phyloP scores from a whole-genome alignment of 2,888 invertebrate species.

The Agrochola lota region DNA sequence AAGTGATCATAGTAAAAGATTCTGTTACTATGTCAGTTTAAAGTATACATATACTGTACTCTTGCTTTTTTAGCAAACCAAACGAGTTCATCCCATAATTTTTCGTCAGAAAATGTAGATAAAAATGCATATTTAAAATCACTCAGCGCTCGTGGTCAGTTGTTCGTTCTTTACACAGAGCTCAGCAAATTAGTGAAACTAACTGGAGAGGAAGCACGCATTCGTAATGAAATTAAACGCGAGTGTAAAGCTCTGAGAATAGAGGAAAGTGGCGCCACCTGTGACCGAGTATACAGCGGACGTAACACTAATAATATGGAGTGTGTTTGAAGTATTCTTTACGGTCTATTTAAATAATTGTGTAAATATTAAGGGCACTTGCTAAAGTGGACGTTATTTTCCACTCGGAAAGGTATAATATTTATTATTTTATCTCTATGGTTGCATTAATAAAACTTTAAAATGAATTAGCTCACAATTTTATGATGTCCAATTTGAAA shows the following conservation, averaged over 20 bases:
- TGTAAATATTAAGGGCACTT: neutral
- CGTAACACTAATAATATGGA: conserved; percentile 18
- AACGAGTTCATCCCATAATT: conserved; percentile 13
- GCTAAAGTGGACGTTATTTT: neutral
- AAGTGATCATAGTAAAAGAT: neutral
- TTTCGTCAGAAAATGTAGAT: conserved; percentile 32
- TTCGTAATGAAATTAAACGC: conserved; percentile 59
- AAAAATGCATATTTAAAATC: conserved; percentile 56
- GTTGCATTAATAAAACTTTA: neutral
- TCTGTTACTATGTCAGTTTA: neutral
- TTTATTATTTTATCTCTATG: neutral
- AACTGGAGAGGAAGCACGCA: conserved; percentile 57
- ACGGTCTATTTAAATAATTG: conserved; percentile 4
- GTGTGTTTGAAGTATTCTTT: conserved; percentile 38
- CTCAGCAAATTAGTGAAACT: conserved; percentile 53
- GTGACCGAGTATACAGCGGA: conserved; percentile 41
- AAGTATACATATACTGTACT: neutral
- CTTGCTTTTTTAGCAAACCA: neutral
- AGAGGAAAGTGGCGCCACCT: conserved; percentile 56
- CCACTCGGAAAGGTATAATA: neutral
- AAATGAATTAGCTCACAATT: neutral
- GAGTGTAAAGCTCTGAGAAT: conserved; percentile 50
- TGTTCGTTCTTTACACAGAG: conserved; percentile 39
- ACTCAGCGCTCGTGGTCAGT: conserved; percentile 46
- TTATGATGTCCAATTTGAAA: neutral